Evolutionary conservation across 2,797 vertebrate genomes (phyloP).

Genomic region (Masticophis lateralis): DNA sequence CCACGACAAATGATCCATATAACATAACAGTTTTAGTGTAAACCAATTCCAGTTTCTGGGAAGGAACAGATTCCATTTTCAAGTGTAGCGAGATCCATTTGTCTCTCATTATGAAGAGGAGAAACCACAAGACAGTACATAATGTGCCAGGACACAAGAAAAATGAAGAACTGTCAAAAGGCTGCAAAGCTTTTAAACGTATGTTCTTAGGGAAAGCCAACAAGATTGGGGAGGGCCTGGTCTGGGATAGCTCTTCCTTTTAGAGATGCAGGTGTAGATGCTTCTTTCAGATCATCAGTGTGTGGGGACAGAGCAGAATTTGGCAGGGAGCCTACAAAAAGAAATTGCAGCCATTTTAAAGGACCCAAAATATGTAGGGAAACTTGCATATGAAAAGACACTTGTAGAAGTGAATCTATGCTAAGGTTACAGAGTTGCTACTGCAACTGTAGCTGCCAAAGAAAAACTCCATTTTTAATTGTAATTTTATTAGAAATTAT

Average conservation of each 20-base stretch:
- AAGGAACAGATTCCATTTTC: conserved; percentile 7
- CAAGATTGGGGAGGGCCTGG: background rate
- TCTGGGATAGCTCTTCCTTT: background rate
- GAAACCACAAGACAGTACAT: background rate
- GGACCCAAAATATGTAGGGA: background rate
- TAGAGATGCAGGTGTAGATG: background rate
- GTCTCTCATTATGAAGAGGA: conserved; percentile 11
- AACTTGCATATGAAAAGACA: background rate
- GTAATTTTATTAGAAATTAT: background rate
- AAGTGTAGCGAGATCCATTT: conserved; percentile 31
- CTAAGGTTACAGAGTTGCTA: background rate
- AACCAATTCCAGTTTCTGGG: conserved; percentile 17
- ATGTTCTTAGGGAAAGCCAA: background rate
- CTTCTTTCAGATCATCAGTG: background rate
- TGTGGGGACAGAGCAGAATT: background rate
- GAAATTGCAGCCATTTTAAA: background rate
- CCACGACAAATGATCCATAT: background rate
- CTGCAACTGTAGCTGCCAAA: background rate
- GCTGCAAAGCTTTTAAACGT: background rate
- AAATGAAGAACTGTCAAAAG: conserved; percentile 16
- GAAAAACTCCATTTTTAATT: background rate
- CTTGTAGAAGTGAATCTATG: background rate
- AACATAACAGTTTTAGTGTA: background rate
- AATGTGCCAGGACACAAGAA: conserved; percentile 18
- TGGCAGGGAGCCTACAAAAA: background rate